phyloP scores from a whole-genome alignment of 92 coral and sea anemone species.

The Parazoanthus darwini region DNA sequence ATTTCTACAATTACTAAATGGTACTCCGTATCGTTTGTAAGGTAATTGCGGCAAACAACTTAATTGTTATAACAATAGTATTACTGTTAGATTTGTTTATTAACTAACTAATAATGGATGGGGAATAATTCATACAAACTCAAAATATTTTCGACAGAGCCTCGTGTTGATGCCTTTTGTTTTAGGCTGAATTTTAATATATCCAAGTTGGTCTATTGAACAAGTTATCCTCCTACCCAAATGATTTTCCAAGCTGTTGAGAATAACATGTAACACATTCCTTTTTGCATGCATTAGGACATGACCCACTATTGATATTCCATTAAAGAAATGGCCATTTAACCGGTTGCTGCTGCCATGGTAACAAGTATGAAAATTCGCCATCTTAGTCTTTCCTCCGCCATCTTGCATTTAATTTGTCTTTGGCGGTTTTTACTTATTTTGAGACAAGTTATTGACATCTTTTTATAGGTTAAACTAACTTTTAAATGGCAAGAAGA shows the following conservation, averaged over 20 bases:
- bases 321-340: constrained; percentile 6
- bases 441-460: constrained; percentile 2
- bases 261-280: constrained; percentile 1
- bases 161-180: too few species aligned
- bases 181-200: too few species aligned
- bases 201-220: too few species aligned
- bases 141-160: too few species aligned
- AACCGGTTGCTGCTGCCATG: constrained; percentile 11
- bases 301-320: constrained; percentile 5
- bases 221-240: too few species aligned
- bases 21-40: constrained; percentile 5
- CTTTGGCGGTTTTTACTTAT: constrained; percentile 7
- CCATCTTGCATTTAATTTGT: constrained; percentile 3
- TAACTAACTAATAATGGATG: too few species aligned
- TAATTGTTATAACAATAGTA: too few species aligned
- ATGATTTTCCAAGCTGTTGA: too few species aligned
- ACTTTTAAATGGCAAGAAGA: constrained; percentile 6
- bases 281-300: constrained; percentile 4
- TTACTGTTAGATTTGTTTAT: too few species aligned
- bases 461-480: neutral
- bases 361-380: constrained; percentile 6
- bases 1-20: constrained; percentile 1
- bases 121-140: too few species aligned
- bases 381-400: constrained; percentile 2
- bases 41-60: neutral